A percentile compares a stretch with the other conserved stretches of the same genome.
Conservation (phyloP, 2,888 invertebrate species). For the Callyntrura sp. region DNA sequence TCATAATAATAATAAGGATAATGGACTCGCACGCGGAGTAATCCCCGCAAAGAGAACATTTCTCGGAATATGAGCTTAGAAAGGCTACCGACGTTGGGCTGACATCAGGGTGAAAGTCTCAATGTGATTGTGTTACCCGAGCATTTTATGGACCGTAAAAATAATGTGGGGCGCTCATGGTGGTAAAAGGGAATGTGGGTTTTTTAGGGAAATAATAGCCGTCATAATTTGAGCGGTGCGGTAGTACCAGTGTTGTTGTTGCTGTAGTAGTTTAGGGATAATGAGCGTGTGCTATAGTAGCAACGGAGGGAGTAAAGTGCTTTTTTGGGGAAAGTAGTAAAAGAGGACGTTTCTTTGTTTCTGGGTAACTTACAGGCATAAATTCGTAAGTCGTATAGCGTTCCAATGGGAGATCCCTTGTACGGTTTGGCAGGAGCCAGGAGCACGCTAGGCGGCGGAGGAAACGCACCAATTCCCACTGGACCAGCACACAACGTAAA, state of each 20-base stretch:
- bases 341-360: too few relatives aligned
- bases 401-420: conserved; percentile 95
- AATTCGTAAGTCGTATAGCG: conserved; percentile 95
- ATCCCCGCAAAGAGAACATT: conserved; percentile 4
- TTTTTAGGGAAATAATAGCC: not conserved
- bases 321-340: too few relatives aligned
- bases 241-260: not conserved
- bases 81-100: too few relatives aligned
- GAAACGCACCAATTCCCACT: conserved; percentile 88
- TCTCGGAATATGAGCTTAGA: too few relatives aligned
- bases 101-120: not conserved
- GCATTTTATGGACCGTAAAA: conserved; percentile 12
- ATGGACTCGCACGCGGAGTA: conserved; percentile 20
- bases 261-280: not conserved
- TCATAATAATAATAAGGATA: conserved; percentile 43
- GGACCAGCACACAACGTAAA: conserved; percentile 83
- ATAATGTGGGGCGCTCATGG: conserved; percentile 4
- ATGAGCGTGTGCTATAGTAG: too few relatives aligned
- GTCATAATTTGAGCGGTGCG: not conserved
- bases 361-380: conserved; percentile 90
- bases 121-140: not conserved
- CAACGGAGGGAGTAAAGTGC: too few relatives aligned
- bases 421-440: conserved; percentile 96
- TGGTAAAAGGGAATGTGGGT: not conserved
- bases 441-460: conserved; percentile 96